A percentile compares a stretch with the other conserved stretches of the same genome.
phyloP scores from a whole-genome alignment of 2,888 invertebrate species.

The Drosophila crucigera region DNA sequence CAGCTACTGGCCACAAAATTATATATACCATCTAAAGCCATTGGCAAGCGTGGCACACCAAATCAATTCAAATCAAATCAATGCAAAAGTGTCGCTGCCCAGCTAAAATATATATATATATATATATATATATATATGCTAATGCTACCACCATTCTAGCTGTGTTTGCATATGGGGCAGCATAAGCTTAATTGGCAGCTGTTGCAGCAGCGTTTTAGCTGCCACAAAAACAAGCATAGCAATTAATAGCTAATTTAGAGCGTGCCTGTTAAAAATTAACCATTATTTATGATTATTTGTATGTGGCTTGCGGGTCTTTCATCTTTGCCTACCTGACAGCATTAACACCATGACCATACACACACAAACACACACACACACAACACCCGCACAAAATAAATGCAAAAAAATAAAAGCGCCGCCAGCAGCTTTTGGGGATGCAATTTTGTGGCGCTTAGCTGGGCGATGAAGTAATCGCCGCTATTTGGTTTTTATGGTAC shows the following conservation, averaged over 20 bases:
- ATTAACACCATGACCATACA: slow-evolving; percentile 51
- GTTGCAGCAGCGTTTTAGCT: slow-evolving; percentile 9
- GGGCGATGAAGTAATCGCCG: slow-evolving; percentile 78
- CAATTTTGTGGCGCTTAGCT: slow-evolving; percentile 78
- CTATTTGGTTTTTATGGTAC: slow-evolving; percentile 76
- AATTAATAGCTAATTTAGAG: slow-evolving; percentile 79
- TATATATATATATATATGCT: slow-evolving; percentile 45
- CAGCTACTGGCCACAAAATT: slow-evolving; percentile 43
- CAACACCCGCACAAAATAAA: slow-evolving; percentile 29
- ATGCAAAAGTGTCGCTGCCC: slow-evolving; percentile 33
- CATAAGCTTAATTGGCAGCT: slow-evolving; percentile 70
- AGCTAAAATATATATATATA: slow-evolving; percentile 14
- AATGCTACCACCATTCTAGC: slow-evolving; percentile 41
- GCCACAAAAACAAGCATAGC: slow-evolving; percentile 26
- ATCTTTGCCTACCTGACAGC: slow-evolving; percentile 59
- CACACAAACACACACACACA: slow-evolving; percentile 14
- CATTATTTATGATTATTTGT: slow-evolving; percentile 82
- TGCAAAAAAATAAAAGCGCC: slow-evolving; percentile 37
- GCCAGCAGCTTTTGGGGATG: slow-evolving; percentile 76
- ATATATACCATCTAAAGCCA: slow-evolving; percentile 30
- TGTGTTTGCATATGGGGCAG: slow-evolving; percentile 62
- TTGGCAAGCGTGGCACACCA: slow-evolving; percentile 52
- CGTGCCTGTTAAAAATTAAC: slow-evolving; percentile 67
- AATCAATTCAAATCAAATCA: slow-evolving; percentile 70
- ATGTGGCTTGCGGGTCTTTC: slow-evolving; percentile 63